A percentile compares a stretch with the other conserved stretches of the same genome.
phyloP scores from a whole-genome alignment of 2,888 invertebrate species.

The Ditula angustiorana region DNA sequence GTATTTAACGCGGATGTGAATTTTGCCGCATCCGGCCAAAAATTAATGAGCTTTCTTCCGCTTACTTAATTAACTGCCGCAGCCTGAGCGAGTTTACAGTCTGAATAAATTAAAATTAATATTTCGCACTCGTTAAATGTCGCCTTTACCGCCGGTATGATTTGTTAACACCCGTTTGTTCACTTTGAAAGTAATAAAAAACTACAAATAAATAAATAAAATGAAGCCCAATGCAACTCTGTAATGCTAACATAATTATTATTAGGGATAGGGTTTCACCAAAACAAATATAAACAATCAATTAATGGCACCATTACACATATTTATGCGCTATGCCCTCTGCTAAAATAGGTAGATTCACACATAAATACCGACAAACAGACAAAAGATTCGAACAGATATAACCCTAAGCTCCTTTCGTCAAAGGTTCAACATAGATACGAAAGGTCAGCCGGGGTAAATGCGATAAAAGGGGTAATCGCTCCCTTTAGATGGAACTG shows the following conservation, averaged over 20 bases:
- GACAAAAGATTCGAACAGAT: too few species aligned
- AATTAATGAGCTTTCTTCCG: slow-evolving; percentile 85
- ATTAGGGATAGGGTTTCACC: too few species aligned
- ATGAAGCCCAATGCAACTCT: neutral
- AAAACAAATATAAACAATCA: too few species aligned
- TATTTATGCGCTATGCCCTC: too few species aligned
- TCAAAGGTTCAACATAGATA: neutral
- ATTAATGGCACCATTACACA: too few species aligned
- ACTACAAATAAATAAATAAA: neutral
- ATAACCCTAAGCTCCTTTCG: too few species aligned
- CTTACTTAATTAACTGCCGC: slow-evolving; percentile 82
- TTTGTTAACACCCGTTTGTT: slow-evolving; percentile 69
- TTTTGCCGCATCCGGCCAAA: slow-evolving; percentile 83
- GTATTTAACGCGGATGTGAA: slow-evolving; percentile 84
- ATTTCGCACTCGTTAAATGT: slow-evolving; percentile 75
- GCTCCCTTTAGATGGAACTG: neutral
- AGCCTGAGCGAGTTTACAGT: slow-evolving; percentile 70
- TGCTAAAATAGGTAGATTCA: too few species aligned
- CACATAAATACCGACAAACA: too few species aligned
- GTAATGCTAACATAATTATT: too few species aligned
- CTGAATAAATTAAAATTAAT: slow-evolving; percentile 82
- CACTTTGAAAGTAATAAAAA: slow-evolving; percentile 6
- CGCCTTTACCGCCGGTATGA: slow-evolving; percentile 64
- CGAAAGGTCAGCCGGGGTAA: neutral
- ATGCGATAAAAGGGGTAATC: neutral